Evolutionary conservation across 1,140 invertebrate species (phyloP).

Genomic region (Mycetomoellerius zeteki): DNA sequence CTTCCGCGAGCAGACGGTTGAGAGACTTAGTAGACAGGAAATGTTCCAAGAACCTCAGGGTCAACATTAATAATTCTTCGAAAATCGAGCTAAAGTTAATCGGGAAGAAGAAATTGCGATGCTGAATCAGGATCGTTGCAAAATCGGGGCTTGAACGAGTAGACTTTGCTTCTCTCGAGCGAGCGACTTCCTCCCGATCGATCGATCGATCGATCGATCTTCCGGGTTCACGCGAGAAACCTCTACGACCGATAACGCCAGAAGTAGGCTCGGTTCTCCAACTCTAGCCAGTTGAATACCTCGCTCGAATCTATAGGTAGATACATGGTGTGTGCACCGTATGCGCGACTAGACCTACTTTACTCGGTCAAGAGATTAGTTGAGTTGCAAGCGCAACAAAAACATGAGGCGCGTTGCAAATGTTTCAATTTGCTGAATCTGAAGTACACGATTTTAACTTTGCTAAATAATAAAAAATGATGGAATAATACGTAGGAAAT

Average conservation of each 20-base stretch:
- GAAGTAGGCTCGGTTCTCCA: constrained; percentile 45
- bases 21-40: constrained; percentile 5
- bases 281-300: neutral
- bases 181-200: constrained; percentile 68
- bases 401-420: constrained; percentile 7
- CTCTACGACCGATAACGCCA: constrained; percentile 16
- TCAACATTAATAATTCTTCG: constrained; percentile 61
- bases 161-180: constrained; percentile 45
- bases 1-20: constrained; percentile 21
- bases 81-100: constrained; percentile 36
- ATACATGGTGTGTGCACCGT: neutral
- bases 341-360: constrained; percentile 43
- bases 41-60: neutral
- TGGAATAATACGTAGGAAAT: too few species aligned
- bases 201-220: constrained; percentile 24
- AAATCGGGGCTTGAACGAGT: constrained; percentile 36
- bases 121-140: constrained; percentile 23
- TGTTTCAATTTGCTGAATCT: neutral
- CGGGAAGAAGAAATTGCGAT: constrained; percentile 9
- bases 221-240: constrained; percentile 48
- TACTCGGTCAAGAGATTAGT: constrained; percentile 47
- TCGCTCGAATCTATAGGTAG: constrained; percentile 24
- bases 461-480: neutral
- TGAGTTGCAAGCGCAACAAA: constrained; percentile 3
- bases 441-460: neutral